A percentile compares a stretch with the other conserved stretches of the same genome.
Conservation (phyloP, 2,797 vertebrate genomes). For the Chelon labrosus region DNA sequence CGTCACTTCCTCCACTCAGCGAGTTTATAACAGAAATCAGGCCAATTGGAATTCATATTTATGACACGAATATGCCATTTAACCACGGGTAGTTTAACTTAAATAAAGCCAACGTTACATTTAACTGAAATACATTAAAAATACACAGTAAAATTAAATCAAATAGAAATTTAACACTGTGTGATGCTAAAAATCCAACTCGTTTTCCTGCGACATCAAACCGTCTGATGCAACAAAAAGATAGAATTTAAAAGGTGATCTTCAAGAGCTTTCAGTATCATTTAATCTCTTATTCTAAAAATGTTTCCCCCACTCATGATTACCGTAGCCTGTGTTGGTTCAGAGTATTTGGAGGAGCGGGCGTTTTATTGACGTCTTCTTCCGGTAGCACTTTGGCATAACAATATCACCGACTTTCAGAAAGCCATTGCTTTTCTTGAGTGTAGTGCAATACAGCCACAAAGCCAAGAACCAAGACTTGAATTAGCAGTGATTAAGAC, state of each 20-base stretch:
- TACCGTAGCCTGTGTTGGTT: conserved; percentile 8
- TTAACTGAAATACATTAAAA: neutral
- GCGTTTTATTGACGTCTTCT: neutral
- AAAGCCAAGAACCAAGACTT: conserved; percentile 64
- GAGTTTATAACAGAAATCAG: neutral
- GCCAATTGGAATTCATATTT: conserved; percentile 3
- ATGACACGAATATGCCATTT: neutral
- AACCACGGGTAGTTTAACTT: neutral
- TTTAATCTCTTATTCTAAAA: neutral
- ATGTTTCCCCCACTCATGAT: neutral
- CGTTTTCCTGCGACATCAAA: neutral
- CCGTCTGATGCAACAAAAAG: too few species aligned
- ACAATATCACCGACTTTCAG: conserved; percentile 7
- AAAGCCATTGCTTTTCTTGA: conserved; percentile 27
- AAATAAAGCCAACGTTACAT: neutral
- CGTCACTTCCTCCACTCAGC: neutral
- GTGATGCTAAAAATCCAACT: neutral
- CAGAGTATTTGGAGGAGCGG: neutral
- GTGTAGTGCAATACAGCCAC: conserved; percentile 62
- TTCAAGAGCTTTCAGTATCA: neutral
- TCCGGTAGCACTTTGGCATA: conserved; percentile 60
- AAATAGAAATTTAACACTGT: neutral
- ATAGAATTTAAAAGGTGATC: neutral
- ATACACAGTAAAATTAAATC: neutral
- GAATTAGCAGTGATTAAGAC: conserved; percentile 39